Conservation (phyloP, 2,113 vertebrate species). For the Cryptomyrus ogoouensis region DNA sequence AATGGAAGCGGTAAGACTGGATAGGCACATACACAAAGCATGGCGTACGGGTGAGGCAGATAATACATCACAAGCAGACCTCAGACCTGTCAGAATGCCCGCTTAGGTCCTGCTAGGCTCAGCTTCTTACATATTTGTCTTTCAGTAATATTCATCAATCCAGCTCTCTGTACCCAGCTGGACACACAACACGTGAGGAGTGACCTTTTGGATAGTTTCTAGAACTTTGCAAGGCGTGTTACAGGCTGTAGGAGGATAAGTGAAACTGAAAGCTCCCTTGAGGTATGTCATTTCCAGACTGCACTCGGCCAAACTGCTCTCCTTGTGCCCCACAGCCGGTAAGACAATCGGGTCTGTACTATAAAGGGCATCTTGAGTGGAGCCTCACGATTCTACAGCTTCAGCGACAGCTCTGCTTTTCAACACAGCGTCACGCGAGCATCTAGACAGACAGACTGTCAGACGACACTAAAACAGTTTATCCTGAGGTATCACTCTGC, state of each 20-base stretch:
- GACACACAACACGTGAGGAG: background rate
- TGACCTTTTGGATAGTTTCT: constrained; percentile 4
- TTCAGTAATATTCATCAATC: background rate
- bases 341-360: background rate
- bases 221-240: background rate
- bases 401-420: background rate
- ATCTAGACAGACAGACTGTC: background rate
- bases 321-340: background rate
- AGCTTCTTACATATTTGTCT: background rate
- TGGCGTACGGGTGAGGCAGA: background rate
- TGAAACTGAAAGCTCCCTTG: constrained; percentile 13
- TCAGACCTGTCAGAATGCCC: background rate
- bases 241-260: background rate
- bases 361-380: background rate
- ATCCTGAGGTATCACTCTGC: background rate
- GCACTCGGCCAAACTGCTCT: background rate
- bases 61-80: background rate
- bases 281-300: background rate
- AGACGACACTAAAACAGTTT: background rate
- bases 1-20: background rate
- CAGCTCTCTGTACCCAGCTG: background rate
- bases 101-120: background rate
- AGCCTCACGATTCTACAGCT: background rate
- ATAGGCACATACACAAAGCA: background rate
- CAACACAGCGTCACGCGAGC: background rate